phyloP scores from a whole-genome alignment of 2,113 vertebrate species.

The Eptatretus burgeri region DNA sequence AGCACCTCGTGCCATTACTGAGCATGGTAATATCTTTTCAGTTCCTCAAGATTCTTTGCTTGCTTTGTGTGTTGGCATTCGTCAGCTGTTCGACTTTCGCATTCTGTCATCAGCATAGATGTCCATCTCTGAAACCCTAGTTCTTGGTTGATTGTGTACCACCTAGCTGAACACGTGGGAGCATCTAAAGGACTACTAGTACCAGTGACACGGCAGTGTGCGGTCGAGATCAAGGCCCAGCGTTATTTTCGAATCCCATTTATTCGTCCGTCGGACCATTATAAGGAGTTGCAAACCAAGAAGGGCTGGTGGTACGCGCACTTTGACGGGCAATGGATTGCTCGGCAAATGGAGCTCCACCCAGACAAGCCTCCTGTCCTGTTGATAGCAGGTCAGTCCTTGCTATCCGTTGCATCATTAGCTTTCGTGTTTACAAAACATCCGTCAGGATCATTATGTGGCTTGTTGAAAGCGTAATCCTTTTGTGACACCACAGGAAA shows the following conservation, averaged over 20 bases:
- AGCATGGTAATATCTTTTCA: slow-evolving; percentile 71
- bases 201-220: slow-evolving; percentile 36
- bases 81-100: not conserved
- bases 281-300: slow-evolving; percentile 60
- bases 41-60: not conserved
- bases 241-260: slow-evolving; percentile 92
- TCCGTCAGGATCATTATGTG: not conserved
- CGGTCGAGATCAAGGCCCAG: slow-evolving; percentile 45
- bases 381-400: slow-evolving; percentile 53
- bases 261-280: slow-evolving; percentile 62
- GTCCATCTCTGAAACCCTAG: not conserved
- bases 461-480: not conserved
- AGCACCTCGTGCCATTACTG: slow-evolving; percentile 57
- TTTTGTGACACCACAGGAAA: slow-evolving; percentile 28
- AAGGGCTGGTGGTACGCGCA: slow-evolving; percentile 98
- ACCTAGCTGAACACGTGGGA: slow-evolving; percentile 36
- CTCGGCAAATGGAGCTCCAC: slow-evolving; percentile 85
- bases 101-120: not conserved
- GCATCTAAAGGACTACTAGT: slow-evolving; percentile 17
- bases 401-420: not conserved
- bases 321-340: slow-evolving; percentile 86
- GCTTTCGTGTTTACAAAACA: not conserved
- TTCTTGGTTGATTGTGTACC: slow-evolving; percentile 12
- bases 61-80: too few relatives aligned
- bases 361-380: slow-evolving; percentile 81